phyloP scores from a whole-genome alignment of 2,113 vertebrate species.

The Pseudonaja textilis region DNA sequence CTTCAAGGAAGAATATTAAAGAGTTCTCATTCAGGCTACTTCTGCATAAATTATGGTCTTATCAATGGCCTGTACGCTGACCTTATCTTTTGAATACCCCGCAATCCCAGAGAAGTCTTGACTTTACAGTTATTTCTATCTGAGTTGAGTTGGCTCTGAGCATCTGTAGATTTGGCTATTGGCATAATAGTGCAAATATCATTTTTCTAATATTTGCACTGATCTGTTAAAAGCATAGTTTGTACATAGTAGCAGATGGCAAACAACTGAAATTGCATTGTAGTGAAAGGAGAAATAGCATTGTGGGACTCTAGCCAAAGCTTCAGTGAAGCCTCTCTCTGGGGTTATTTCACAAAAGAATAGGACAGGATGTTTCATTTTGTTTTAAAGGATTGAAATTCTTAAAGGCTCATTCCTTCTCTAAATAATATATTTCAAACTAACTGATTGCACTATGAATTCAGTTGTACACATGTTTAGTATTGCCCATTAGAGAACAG shows the following conservation, averaged over 20 bases:
- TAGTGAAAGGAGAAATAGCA: background rate
- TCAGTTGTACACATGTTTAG: background rate
- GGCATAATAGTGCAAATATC: constrained; percentile 11
- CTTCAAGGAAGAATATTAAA: background rate
- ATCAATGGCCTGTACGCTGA: background rate
- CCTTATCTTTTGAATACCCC: background rate
- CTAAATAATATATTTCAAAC: background rate
- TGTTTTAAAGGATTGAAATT: background rate
- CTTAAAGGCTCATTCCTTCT: background rate
- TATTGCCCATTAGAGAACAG: background rate
- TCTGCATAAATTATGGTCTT: background rate
- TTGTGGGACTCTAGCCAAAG: background rate
- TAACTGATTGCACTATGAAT: background rate
- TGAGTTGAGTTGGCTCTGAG: background rate
- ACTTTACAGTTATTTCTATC: background rate
- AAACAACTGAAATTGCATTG: background rate
- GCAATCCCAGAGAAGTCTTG: constrained; percentile 1
- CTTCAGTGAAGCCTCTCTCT: background rate
- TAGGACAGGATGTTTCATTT: background rate
- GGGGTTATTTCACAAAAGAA: background rate
- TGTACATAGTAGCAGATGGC: background rate
- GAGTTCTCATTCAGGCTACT: background rate
- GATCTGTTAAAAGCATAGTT: background rate
- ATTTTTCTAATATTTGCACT: constrained; percentile 2
- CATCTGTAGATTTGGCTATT: constrained; percentile 15